Percentiles rank a stretch among this genome's conserved stretches.
These are phyloP conservation scores for Cheilosia pagana DNA, from an alignment of 2,888 invertebrate species.

Conservation along the genomic window DNA sequence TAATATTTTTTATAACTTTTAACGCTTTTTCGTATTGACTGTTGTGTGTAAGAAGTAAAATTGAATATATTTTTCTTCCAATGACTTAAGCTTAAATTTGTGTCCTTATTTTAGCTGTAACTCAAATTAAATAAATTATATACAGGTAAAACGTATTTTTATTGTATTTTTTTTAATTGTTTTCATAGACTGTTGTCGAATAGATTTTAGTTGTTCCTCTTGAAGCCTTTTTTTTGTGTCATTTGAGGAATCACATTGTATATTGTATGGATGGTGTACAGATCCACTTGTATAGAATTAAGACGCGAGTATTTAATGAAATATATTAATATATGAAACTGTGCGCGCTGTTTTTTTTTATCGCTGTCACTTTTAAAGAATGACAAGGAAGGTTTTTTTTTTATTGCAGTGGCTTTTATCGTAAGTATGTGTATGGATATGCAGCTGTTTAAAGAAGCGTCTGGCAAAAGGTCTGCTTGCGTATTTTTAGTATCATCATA, in stretches of 20 bases:
- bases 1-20: slow-evolving; percentile 14
- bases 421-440: too few species aligned
- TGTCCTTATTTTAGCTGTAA: background rate
- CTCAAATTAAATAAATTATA: background rate
- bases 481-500: too few species aligned
- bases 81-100: slow-evolving; percentile 10
- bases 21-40: slow-evolving; percentile 20
- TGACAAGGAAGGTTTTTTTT: too few species aligned
- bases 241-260: background rate
- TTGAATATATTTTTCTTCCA: background rate
- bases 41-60: slow-evolving; percentile 1
- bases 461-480: too few species aligned
- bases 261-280: slow-evolving; percentile 32
- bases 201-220: background rate
- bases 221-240: background rate
- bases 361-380: too few species aligned
- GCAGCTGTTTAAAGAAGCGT: too few species aligned
- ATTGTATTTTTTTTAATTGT: background rate
- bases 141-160: slow-evolving; percentile 7
- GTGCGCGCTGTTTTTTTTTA: background rate
- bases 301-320: slow-evolving; percentile 20
- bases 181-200: slow-evolving; percentile 10
- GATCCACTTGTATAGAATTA: slow-evolving; percentile 25
- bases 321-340: slow-evolving; percentile 19
- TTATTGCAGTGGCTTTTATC: too few species aligned